Base-by-base conservation (phyloP, 92 coral and sea anemone genomes). In the Anthopleura xanthogrammica region DNA sequence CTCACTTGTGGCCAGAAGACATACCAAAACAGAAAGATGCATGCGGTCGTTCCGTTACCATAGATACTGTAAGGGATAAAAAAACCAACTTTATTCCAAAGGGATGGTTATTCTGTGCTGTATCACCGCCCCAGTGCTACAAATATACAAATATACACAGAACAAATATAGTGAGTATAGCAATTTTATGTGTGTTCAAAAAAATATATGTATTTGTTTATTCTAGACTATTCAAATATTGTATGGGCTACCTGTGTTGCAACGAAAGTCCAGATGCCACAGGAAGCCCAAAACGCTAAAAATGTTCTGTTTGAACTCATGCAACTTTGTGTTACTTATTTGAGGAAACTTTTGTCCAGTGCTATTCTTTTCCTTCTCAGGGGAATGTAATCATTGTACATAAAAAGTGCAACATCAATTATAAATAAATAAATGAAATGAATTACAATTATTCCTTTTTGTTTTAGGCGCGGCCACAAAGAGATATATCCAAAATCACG, bases 31-130 rank as follows among this genome's bases (percentile, higher is more conserved):
- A 75, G 3, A 84, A 62, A 23, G 36, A 81, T 40, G 89, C 77
- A 3, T 29, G 36, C 36, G 92, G 92, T 58, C 85, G 88, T 20
- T 88, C 94, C 14, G 83, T 91, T 24, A 85, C 88, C 41, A 82
- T 91, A 52, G 80, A 87, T 52, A 88, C 94, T 11, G 48, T 24
- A 78, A 36, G 55, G 41, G 91, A 90, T 29, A 82, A 52, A 52
- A 91, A 91, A n/a, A n/a, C n/a, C 66, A 74, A 83, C 14, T 91
- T 88, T 50, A 88, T 88, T 39, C 94, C 94, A 41, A 88, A 85
- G 83, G 91, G 94, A 50, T 91, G 91, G 91, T 79, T 88, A 85
- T 91, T 91, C 80, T 91, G 94, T 60, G 88, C 91, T 19, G 56
- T 91, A 41, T 66, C 85, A 12, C 94, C 94, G 4, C 75, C 79